Conservation (phyloP, 2,113 vertebrate genomes). For the Erinaceus europaeus region DNA sequence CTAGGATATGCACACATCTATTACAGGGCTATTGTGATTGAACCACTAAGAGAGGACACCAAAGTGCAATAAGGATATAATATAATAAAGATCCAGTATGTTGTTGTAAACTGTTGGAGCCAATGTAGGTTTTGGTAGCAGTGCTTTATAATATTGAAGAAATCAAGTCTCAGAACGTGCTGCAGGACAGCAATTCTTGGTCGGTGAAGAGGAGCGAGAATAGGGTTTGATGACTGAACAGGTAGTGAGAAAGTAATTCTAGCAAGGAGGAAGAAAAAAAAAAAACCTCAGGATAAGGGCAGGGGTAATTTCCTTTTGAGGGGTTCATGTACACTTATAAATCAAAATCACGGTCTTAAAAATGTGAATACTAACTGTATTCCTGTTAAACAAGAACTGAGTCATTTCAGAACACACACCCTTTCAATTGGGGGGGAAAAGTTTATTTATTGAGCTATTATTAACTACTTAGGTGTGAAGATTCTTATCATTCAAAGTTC, state of each 20-base stretch:
- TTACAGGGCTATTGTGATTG: not conserved
- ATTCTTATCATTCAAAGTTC: not conserved
- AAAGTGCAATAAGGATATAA: constrained; percentile 12
- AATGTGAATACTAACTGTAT: too few species aligned
- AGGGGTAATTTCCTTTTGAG: too few species aligned
- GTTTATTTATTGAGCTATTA: not conserved
- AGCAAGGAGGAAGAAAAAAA: too few species aligned
- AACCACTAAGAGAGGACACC: not conserved
- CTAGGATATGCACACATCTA: not conserved
- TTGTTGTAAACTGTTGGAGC: not conserved
- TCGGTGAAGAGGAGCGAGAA: too few species aligned
- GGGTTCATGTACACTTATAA: too few species aligned
- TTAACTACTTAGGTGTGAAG: not conserved
- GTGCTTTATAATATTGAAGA: not conserved
- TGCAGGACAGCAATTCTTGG: not conserved
- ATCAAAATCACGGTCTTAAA: too few species aligned
- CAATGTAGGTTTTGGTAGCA: not conserved
- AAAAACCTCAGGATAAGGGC: too few species aligned
- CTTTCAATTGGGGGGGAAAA: not conserved
- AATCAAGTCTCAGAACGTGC: not conserved
- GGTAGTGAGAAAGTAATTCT: too few species aligned
- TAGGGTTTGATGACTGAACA: not conserved
- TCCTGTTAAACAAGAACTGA: rapidly evolving
- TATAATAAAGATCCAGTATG: not conserved
- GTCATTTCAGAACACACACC: not conserved